Evolutionary conservation across 2,888 invertebrate genomes (phyloP).

Genomic region (Andrena marginata): DNA sequence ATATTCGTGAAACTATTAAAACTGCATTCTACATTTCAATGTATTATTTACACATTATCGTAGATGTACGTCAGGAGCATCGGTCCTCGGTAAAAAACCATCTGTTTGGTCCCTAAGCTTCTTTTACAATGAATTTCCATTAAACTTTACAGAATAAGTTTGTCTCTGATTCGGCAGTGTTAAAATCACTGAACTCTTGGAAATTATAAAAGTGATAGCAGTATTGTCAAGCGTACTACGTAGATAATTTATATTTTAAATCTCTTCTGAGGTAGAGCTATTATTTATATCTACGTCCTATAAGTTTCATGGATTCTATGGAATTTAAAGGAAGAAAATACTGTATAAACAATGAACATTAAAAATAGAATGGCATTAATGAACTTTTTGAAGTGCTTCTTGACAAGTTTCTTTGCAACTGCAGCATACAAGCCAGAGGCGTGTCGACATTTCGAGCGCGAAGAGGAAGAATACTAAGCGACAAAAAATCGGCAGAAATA

Average conservation of each 20-base stretch:
- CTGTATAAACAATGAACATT: too few relatives aligned
- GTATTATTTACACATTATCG: slow-evolving; percentile 52
- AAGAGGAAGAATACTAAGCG: background rate
- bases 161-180: background rate
- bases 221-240: too few relatives aligned
- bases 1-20: slow-evolving; percentile 1
- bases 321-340: background rate
- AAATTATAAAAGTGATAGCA: background rate
- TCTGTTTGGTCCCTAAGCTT: slow-evolving; percentile 82
- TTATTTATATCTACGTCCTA: background rate
- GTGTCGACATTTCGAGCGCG: background rate
- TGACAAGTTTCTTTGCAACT: background rate
- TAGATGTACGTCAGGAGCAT: slow-evolving; percentile 83
- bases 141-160: background rate
- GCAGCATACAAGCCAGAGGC: background rate
- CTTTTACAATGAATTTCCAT: slow-evolving; percentile 58
- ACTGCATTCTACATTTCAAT: background rate
- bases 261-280: background rate
- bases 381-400: too few relatives aligned
- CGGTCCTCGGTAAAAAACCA: slow-evolving; percentile 80
- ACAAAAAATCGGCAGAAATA: background rate
- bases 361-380: too few relatives aligned
- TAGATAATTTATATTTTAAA: background rate
- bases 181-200: background rate
- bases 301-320: background rate